Evolutionary conservation across 2,888 invertebrate genomes (phyloP), one percentile per base, ranked within the genome.

Genomic region (Drosophila trichaetosa): DNA sequence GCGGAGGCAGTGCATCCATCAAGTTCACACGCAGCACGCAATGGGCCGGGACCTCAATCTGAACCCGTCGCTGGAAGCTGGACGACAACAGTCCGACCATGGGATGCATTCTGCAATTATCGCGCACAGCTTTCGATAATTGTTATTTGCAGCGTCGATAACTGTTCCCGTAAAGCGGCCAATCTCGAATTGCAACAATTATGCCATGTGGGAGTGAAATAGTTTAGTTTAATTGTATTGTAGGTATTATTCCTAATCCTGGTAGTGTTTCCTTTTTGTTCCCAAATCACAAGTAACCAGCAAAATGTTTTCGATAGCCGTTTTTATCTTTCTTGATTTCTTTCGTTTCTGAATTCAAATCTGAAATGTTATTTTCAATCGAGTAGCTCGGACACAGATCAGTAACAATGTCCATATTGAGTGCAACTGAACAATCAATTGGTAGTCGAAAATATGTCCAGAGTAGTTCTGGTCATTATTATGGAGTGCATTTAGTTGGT

Each of bases 1-100:
- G 87, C 68, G 88, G 80, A 86, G 81, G 87, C 74, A 81, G 74
- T 80, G 82, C 87, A 89, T 87, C 89, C 87, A 89, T 87, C 87
- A 87, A 80, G 73, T 89, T 89, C 83, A 82, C 87, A 89, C 87
- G 84, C 86, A 76, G 80, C 81, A 82, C 73, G 73, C 77, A 74
- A 80, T 46, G 72, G 58, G 63, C 48, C 27, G 61, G 66, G 48
- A 70, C 63, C 51, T 11, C 49, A 34, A 51, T 7, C 65, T 57
- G 53, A 27, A 52, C 51, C 53, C 49, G 46, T 24, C 21, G 56
- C 38, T 38, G 27, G 18, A 31, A 63, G 56, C 36, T 46, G 48
- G 46, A 42, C 33, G 18, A 29, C 49, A 49, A 18, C 33, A 34
- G 24, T 4, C 27, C 8, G 34, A 79, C 77, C 29, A 48, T 74